These are phyloP conservation scores for Bombylius discolor DNA, from an alignment of 2,888 invertebrate species.

Conservation along the genomic window DNA sequence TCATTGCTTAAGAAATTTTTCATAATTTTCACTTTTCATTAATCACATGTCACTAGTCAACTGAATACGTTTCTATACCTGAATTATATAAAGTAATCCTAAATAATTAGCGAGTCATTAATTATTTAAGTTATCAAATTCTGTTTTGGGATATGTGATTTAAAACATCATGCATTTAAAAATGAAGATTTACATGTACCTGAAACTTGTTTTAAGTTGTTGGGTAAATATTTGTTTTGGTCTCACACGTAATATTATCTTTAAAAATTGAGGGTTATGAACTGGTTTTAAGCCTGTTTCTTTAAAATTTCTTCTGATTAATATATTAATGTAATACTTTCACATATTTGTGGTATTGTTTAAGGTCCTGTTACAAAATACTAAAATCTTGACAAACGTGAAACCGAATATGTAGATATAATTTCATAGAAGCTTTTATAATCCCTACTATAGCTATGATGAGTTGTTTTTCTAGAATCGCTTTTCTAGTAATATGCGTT, in stretches of 20 bases:
- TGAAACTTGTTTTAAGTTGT: not conserved
- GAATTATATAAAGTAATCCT: constrained; percentile 16
- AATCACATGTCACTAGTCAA: constrained; percentile 15
- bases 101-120: constrained; percentile 23
- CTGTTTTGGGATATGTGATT: constrained; percentile 3
- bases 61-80: constrained; percentile 12
- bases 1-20: not conserved
- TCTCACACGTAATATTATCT: constrained; percentile 15
- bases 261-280: not conserved
- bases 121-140: constrained; percentile 18
- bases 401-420: no score
- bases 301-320: no score
- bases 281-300: no score
- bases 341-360: constrained; percentile 7
- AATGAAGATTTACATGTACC: not conserved
- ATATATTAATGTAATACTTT: not conserved
- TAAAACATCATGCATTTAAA: no score
- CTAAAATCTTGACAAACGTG: not conserved
- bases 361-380: constrained; percentile 4
- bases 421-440: no score
- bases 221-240: constrained; percentile 20
- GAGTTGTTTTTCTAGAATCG: no score
- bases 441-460: no score
- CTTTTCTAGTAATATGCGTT: no score
- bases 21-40: constrained; percentile 16